Base-by-base conservation (phyloP, 2,888 invertebrate genomes). In the Odontocolon sp. region DNA sequence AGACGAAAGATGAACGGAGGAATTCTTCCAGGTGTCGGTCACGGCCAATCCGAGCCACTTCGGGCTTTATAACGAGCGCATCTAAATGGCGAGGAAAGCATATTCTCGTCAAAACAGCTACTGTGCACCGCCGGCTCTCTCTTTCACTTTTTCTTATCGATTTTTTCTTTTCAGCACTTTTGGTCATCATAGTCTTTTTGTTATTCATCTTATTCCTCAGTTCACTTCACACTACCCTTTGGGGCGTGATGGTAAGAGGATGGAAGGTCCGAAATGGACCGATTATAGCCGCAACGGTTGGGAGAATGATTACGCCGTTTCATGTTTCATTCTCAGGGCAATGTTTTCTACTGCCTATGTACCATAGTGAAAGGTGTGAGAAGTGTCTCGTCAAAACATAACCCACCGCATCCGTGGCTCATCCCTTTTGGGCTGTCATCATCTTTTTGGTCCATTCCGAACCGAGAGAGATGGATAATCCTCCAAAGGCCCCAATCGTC, bases 41-140 rank as follows among this genome's bases (percentile, higher is more conserved):
- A 89, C 87, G 88, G 85, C 81, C 86, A 83, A 89, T 87, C 85
- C 83, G 80, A 82, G 69, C 83, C 81, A 84, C 85, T 84, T 83
- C 82, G 79, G 77, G 79, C 52, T 67, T 76, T 64, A 83, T 88
- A 88, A 89, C 86, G 84, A 89, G 87, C 88, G 88, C 81, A 85
- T 84, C 88, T 69, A 88, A 88, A 86, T 85, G 84, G 82, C 87
- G 82, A 86, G 85, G 84, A 83, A 87, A 76, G 82, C 82, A 85
- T 86, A 88, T 88, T 87, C 86, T 82, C 85, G 87, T 89, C 88
- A 88, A 88, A 88, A 88, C 83, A 83, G 81, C 83, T 69, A 80
- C 78, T 72, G 78, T 71, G 52, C 69, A 56, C 1, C 70, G 36
- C 23, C 61, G 74, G 38, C 50, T 23, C 40, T 18, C 63, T 56